Evolutionary conservation across 1,140 invertebrate genomes (phyloP), one percentile per base, ranked within the genome.

Genomic region (Saccostrea cuccullata): DNA sequence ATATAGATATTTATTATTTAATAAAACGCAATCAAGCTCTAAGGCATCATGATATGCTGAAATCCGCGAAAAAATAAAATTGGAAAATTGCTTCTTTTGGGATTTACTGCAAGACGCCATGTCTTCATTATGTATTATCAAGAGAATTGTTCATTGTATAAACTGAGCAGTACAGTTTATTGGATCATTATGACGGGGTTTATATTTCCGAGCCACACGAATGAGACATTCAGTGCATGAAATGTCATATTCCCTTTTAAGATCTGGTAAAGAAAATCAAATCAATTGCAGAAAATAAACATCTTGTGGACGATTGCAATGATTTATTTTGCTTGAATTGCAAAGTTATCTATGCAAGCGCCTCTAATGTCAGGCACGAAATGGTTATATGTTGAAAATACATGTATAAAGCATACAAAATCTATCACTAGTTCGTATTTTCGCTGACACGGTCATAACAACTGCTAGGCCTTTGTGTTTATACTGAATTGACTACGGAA

Each of bases 261-360:
- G 58, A 20, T 64, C 15, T 17, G n/a, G 15, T 64, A 20, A 64
- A n/a, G 13, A 9, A 47, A 64, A 64, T 20, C 17, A 64, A 64
- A 64, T 64, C 58, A 64, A 64, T 64, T 64, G 58, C 58, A 64
- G 58, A 64, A 64, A 64, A 17, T 64, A 64, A 64, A 64, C n/a
- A 20, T 64, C 17, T 17, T 64, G 15, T n/a, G 3, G 58, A 20
- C 8, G n/a, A 64, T 20, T 64, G 58, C 58, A 20, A 64, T 17
- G n/a, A 17, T 64, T 3, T 47, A 47, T 47, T 8, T 9, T 47
- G 47, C 6, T 47, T 47, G 47, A 47, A 47, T 47, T 47, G 47
- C 5, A 6, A 0, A 6, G 47, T 47, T 47, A 47, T 47, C 47
- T 47, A 47, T 47, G 47, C 9, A 47, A 6, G 1, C 5, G 9